phyloP scores from a whole-genome alignment of 2,888 invertebrate species.

The Hylaea fasciaria region DNA sequence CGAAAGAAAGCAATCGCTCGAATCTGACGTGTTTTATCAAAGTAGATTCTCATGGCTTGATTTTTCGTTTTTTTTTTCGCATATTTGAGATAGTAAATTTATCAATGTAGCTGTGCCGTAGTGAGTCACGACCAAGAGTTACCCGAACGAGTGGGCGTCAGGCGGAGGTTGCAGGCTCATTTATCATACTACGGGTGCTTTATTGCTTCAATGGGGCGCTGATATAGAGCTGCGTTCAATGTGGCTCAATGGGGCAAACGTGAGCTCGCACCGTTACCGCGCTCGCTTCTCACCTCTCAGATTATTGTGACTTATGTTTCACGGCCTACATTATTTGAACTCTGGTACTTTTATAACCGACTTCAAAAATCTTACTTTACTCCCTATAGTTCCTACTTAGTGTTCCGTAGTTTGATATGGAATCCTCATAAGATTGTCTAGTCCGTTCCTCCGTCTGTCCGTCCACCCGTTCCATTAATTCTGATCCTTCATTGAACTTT shows the following conservation, averaged over 20 bases:
- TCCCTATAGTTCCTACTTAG: too few species aligned
- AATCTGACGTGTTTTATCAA: conserved; percentile 20
- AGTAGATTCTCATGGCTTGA: conserved; percentile 24
- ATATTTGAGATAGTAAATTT: conserved; percentile 33
- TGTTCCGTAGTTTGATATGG: too few species aligned
- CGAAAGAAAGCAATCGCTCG: conserved; percentile 15
- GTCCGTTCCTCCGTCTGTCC: too few species aligned
- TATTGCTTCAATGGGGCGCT: conserved; percentile 75
- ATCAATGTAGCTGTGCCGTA: conserved; percentile 45
- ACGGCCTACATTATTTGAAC: conserved; percentile 22
- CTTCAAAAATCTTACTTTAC: too few species aligned
- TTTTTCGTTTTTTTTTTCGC: conserved; percentile 32
- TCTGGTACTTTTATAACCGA: too few species aligned
- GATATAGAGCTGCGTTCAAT: conserved; percentile 59
- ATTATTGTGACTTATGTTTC: conserved; percentile 22
- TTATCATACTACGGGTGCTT: conserved; percentile 76
- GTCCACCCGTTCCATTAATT: too few species aligned
- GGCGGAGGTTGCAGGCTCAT: conserved; percentile 65
- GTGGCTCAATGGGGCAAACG: conserved; percentile 56
- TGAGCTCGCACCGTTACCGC: conserved; percentile 33
- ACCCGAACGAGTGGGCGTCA: conserved; percentile 64
- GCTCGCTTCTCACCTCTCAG: conserved; percentile 16
- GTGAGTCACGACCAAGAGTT: conserved; percentile 58
- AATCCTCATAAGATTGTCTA: too few species aligned
- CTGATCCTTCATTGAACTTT: too few species aligned